A percentile compares a stretch with the other conserved stretches of the same genome.
These are phyloP conservation scores for Catocala nupta DNA, from an alignment of 2,888 invertebrate genomes.

Conservation along the genomic window DNA sequence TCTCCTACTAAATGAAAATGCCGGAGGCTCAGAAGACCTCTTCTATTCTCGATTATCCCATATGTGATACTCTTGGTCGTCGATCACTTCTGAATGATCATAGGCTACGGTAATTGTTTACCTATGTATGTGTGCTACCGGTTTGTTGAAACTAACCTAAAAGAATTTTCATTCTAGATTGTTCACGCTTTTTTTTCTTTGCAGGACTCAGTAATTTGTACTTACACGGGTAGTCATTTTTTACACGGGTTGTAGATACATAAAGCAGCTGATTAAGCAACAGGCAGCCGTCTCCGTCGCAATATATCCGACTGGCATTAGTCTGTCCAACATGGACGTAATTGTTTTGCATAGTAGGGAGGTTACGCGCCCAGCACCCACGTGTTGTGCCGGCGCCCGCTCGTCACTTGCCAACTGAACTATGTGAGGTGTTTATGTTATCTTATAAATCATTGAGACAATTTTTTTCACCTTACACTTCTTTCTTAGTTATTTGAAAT, in stretches of 20 bases:
- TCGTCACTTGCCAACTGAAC: slow-evolving; percentile 42
- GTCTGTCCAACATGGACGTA: slow-evolving; percentile 31
- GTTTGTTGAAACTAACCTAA: too few relatives aligned
- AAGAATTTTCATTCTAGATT: too few relatives aligned
- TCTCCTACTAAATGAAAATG: too few relatives aligned
- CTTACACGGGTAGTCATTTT: neutral
- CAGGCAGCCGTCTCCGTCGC: slow-evolving; percentile 13
- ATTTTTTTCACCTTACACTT: slow-evolving; percentile 35
- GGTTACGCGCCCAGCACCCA: slow-evolving; percentile 50
- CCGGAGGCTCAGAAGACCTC: too few relatives aligned
- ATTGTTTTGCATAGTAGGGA: slow-evolving; percentile 55
- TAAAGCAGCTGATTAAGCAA: slow-evolving; percentile 10
- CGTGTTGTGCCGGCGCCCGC: slow-evolving; percentile 42
- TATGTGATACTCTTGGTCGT: too few relatives aligned
- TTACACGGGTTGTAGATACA: neutral
- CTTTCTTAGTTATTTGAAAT: slow-evolving; percentile 7
- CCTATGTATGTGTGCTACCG: too few relatives aligned
- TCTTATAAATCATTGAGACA: slow-evolving; percentile 23
- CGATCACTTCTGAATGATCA: too few relatives aligned
- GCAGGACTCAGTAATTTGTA: too few relatives aligned
- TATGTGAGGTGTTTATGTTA: slow-evolving; percentile 41
- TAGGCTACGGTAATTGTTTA: too few relatives aligned
- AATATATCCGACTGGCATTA: slow-evolving; percentile 24
- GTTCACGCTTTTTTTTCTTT: too few relatives aligned
- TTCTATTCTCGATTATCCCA: too few relatives aligned